Percentiles rank a stretch among this genome's conserved stretches.
Evolutionary conservation across 2,888 invertebrate genomes (phyloP).

Genomic region (Euclidia mi): DNA sequence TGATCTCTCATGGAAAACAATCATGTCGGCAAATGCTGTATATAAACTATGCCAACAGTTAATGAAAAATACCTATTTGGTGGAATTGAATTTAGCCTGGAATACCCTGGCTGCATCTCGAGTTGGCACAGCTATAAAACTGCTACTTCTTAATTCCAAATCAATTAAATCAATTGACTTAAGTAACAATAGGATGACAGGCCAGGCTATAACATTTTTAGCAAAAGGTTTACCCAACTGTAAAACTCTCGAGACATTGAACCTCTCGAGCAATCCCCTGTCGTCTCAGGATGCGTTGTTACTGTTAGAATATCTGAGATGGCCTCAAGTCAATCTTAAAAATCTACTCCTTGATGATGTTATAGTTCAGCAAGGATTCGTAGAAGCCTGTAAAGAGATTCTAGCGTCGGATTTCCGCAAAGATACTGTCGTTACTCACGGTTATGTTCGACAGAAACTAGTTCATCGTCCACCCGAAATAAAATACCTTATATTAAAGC

Average conservation of each 20-base stretch:
- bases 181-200: conserved; percentile 19
- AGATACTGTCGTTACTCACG: conserved; percentile 59
- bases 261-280: conserved; percentile 70
- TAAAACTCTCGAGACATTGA: conserved; percentile 55
- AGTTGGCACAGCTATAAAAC: conserved; percentile 15
- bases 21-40: conserved; percentile 40
- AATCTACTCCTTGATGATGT: conserved; percentile 65
- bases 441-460: conserved; percentile 49
- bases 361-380: conserved; percentile 60
- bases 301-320: conserved; percentile 55
- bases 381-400: conserved; percentile 39
- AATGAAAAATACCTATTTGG: conserved; percentile 4
- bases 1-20: conserved; percentile 69
- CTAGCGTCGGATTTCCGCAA: conserved; percentile 44
- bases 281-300: conserved; percentile 57
- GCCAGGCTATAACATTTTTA: conserved; percentile 49
- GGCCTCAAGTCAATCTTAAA: conserved; percentile 51
- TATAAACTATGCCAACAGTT: conserved; percentile 11
- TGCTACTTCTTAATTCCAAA: conserved; percentile 1
- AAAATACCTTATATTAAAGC: conserved; percentile 60
- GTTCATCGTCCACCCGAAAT: conserved; percentile 45
- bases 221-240: conserved; percentile 46
- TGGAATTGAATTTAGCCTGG: conserved; percentile 22
- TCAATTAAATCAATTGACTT: conserved; percentile 10
- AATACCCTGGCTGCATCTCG: conserved; percentile 14